phyloP scores from a whole-genome alignment of 2,797 vertebrate genomes.

The Knipowitschia caucasica region DNA sequence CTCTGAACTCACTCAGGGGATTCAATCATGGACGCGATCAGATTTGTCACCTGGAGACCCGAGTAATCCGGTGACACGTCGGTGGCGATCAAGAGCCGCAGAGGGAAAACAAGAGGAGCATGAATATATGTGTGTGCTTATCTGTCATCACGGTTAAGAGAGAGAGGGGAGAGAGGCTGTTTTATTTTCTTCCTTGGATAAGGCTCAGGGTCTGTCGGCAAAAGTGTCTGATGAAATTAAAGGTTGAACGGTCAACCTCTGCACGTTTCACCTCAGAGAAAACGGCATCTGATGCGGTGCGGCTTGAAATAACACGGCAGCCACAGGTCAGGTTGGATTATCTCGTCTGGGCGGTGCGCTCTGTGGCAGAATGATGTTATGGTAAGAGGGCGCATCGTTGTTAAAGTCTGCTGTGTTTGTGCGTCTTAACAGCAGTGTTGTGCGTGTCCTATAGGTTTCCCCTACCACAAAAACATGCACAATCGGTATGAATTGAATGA shows the following conservation, averaged over 20 bases:
- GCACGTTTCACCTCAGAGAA: constrained; percentile 2
- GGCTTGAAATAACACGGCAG: background rate
- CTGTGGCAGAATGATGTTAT: constrained; percentile 10
- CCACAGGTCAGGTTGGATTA: constrained; percentile 10
- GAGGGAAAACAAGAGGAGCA: background rate
- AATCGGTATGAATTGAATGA: too few relatives aligned
- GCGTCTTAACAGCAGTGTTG: too few relatives aligned
- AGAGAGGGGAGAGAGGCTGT: background rate
- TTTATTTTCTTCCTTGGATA: constrained; percentile 11
- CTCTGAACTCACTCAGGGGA: background rate
- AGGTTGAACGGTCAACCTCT: constrained; percentile 13
- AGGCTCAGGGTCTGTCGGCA: background rate
- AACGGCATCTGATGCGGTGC: background rate
- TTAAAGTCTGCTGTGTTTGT: too few relatives aligned
- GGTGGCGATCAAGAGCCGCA: background rate
- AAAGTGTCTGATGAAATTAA: constrained; percentile 8
- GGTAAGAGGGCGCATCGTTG: background rate
- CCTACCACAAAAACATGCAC: too few relatives aligned
- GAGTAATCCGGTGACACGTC: background rate
- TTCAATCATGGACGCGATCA: background rate
- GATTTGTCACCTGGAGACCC: background rate
- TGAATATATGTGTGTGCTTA: background rate
- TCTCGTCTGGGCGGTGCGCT: background rate
- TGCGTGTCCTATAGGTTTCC: too few relatives aligned
- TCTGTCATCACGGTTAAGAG: background rate